These are phyloP conservation scores for Tetragonula carbonaria DNA, from an alignment of 2,888 invertebrate species.

Conservation along the genomic window DNA sequence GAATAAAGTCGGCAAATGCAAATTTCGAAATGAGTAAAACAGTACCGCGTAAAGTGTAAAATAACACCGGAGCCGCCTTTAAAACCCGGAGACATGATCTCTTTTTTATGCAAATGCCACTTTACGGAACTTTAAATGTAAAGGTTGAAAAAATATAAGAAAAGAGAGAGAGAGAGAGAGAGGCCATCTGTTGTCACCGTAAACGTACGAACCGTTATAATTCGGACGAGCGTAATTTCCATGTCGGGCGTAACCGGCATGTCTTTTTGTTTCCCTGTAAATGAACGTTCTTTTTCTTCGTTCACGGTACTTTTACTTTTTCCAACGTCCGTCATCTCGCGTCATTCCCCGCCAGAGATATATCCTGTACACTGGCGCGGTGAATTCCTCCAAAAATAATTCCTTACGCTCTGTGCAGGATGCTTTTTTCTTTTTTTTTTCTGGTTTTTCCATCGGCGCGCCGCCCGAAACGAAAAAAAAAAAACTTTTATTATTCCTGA, in stretches of 20 bases:
- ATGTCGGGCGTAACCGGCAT: background rate
- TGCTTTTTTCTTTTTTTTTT: background rate
- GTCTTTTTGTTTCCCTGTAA: background rate
- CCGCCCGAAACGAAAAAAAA: background rate
- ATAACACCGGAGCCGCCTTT: conserved; percentile 10
- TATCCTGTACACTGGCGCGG: background rate
- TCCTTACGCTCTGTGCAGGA: background rate
- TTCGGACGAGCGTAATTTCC: background rate
- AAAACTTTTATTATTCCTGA: conserved; percentile 4
- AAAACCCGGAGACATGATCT: background rate
- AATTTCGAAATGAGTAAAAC: conserved; percentile 20
- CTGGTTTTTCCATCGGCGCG: no score
- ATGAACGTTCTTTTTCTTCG: background rate
- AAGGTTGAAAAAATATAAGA: conserved; percentile 13
- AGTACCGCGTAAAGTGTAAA: conserved; percentile 14
- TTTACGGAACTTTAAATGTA: conserved; percentile 5
- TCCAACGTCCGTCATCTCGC: background rate
- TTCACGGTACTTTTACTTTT: background rate
- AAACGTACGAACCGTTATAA: conserved; percentile 6
- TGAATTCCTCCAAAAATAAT: conserved; percentile 1
- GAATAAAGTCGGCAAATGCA: conserved; percentile 3
- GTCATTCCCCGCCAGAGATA: background rate
- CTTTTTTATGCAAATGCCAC: conserved; percentile 26
- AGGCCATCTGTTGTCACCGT: conserved; percentile 1
- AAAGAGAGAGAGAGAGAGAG: no score